Base-by-base conservation (phyloP, 2,797 vertebrate genomes). In the Chrysolophus pictus region DNA sequence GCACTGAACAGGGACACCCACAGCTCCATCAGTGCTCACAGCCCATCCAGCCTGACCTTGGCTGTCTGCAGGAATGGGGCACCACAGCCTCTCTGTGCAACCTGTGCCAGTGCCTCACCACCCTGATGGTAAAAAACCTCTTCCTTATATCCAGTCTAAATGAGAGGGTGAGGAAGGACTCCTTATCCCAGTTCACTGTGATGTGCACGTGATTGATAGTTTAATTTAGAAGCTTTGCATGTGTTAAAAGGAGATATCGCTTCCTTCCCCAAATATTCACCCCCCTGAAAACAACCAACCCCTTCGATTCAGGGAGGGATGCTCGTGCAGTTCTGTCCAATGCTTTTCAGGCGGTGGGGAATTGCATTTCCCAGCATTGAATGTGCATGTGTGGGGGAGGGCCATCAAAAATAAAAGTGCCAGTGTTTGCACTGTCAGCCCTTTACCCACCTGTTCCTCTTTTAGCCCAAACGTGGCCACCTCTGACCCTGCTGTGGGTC, bases 361-460 rank as follows among this genome's bases (percentile, higher is more conserved):
- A 39, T 69, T 16, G 33, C 24, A 9, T 24, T 44, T 89, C 42
- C 74, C 93, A 91, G 68, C 0, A 0, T 41, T 0, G 7, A 22
- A 11, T 23, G 49, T 47, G 51, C 0, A 0, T 5, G 18, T 44
- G 46, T n/a, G 8, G 24, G n/a, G 63, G n/a, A 47, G 67, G 41
- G 72, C 46, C 6, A 33, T 33, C 42, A 89, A 93, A 88, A 92
- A 95, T 64, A 90, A 95, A 94, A 95, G 93, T 93, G 59, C 89
- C 90, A 88, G 82, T 97, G 90, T 95, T 96, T 85, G 93, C 14
- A 10, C 65, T 65, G 88, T 81, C 88, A 72, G 84, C 65, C 41
- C 58, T 35, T 75, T 24, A 51, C 77, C 91, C 97, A 98, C 97
- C 97, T 97, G 97, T 97, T 97, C 88, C 81, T 69, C 77, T 93